Evolutionary conservation across 1,140 invertebrate species (phyloP).

Genomic region (Drosophila sp.): DNA sequence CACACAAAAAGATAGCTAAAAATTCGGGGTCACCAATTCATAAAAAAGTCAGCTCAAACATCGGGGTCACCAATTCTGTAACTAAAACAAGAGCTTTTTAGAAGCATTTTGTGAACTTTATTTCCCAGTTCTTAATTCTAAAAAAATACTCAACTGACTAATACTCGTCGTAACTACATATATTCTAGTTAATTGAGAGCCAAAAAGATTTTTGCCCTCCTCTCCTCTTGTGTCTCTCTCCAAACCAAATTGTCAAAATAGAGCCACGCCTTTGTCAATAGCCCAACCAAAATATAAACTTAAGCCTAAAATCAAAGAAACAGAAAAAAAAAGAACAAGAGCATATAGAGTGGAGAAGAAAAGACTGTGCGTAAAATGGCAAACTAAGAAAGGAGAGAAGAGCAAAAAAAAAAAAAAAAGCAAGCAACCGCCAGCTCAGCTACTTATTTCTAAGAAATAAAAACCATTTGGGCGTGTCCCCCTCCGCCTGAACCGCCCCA

Average conservation of each 20-base stretch:
- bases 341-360: background rate
- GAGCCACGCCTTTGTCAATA: constrained; percentile 5
- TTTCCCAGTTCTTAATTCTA: too few species aligned
- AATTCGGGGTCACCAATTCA: too few species aligned
- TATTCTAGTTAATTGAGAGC: too few species aligned
- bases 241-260: constrained; percentile 7
- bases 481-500: constrained; percentile 61
- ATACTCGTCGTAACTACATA: too few species aligned
- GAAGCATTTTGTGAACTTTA: too few species aligned
- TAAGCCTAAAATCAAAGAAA: constrained; percentile 9
- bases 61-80: too few species aligned
- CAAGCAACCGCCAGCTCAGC: constrained; percentile 52
- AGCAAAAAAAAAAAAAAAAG: constrained; percentile 26
- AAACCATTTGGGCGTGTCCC: constrained; percentile 75
- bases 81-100: too few species aligned
- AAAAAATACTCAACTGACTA: too few species aligned
- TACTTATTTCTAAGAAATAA: constrained; percentile 79
- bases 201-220: background rate
- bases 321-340: background rate
- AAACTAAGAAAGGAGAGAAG: constrained; percentile 21
- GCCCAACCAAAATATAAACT: background rate
- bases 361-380: constrained; percentile 35
- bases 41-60: too few species aligned
- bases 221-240: background rate
- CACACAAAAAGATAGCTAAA: too few species aligned